Percentiles rank a stretch among this genome's conserved stretches.
Evolutionary conservation across 2,113 vertebrate genomes (phyloP).

Genomic region (Taurulus bubalis): DNA sequence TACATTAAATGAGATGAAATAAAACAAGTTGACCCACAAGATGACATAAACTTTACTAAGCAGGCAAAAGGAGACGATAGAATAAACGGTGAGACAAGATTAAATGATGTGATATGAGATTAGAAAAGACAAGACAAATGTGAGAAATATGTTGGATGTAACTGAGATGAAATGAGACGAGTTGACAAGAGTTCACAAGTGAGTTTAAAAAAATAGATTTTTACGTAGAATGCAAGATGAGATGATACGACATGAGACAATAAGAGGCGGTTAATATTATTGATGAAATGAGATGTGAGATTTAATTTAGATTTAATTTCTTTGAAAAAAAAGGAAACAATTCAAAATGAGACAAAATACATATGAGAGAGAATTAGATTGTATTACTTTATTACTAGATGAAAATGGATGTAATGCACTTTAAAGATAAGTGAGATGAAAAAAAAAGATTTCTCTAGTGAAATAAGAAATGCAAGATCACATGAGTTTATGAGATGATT

Average conservation of each 20-base stretch:
- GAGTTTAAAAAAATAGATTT: background rate
- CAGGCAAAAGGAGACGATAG: background rate
- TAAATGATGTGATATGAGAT: background rate
- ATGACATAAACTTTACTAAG: background rate
- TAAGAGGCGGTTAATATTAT: background rate
- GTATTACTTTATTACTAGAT: background rate
- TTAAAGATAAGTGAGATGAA: background rate
- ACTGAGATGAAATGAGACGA: background rate
- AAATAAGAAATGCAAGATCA: background rate
- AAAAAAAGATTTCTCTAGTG: background rate
- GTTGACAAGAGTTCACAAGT: too few species aligned
- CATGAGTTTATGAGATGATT: background rate
- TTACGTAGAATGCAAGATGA: background rate
- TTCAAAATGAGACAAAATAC: background rate
- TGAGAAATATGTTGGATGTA: background rate
- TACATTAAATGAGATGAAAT: background rate
- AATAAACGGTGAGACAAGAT: background rate
- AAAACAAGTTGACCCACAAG: background rate
- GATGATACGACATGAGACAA: background rate
- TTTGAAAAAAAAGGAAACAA: too few species aligned
- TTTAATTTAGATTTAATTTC: too few species aligned
- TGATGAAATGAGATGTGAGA: background rate
- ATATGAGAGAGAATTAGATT: background rate
- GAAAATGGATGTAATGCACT: background rate
- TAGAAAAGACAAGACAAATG: background rate